Evolutionary conservation across 2,888 invertebrate species (phyloP), one percentile per base, ranked within the genome.

Genomic region (Drosophila neotestacea): DNA sequence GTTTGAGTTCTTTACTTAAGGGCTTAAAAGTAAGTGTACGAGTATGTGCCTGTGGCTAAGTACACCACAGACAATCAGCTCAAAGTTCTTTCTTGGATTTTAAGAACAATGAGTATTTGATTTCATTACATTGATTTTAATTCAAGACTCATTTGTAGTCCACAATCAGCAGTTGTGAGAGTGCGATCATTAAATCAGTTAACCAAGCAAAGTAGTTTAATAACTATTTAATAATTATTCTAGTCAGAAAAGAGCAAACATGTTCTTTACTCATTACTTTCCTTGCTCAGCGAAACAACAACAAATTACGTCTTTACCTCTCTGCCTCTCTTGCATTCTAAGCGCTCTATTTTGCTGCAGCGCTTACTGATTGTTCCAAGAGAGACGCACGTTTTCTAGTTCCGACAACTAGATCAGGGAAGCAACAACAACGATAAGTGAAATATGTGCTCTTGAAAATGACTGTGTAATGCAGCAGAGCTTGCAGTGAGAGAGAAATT

Each of bases 1-100:
- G 68, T 63, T 80, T 68, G 72, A 77, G 77, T 63, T 80, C 76
- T 56, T 46, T 46, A 52, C 44, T 62, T 51, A 63, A 48, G 63
- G 48, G 44, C 16, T 63, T 58, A 41, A 48, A 34, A 56, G 32
- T 62, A 38, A 62, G 44, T 62, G 28, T 16, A 44, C 27, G 34
- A 11, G 32, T 50, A 22, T 62, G 61, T 27, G 52, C n/a, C 32
- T 34, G 7, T 42, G 44, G 1, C 30, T 52, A 9, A 51, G 44
- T 34, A 50, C 42, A 27, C 11, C 22, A 32, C 6, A 13, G 13
- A 27, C 13, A 50, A n/a, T 36, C 22, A 11, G n/a, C 0, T 6
- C 22, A 41, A 32, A 16, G 11, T 16, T 59, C 13, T n/a, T 6
- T 16, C 16, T 16, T 16, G 28, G 9, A 27, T 27, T n/a, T 51